Conservation (phyloP, 2,888 invertebrate genomes). For the Drosophila atroscutellata region DNA sequence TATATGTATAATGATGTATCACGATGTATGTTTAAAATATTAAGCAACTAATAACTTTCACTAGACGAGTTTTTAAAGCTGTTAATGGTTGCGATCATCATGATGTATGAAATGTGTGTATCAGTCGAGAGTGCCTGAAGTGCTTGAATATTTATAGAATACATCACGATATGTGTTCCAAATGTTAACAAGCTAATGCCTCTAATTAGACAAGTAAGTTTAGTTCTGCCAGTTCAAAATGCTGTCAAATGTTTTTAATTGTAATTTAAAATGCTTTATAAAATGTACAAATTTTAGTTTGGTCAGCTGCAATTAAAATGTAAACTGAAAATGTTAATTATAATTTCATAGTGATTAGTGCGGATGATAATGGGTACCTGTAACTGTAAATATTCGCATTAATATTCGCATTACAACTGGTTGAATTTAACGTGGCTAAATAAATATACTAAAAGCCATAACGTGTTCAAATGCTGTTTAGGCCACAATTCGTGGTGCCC, state of each 20-base stretch:
- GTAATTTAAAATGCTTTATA: background rate
- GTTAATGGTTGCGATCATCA: background rate
- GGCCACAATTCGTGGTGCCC: constrained; percentile 13
- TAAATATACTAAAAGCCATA: constrained; percentile 34
- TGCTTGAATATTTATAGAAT: background rate
- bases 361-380: constrained; percentile 21
- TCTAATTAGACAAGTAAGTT: background rate
- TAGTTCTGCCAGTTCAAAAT: background rate
- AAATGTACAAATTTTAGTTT: constrained; percentile 23
- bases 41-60: background rate
- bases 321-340: constrained; percentile 20
- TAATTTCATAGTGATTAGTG: constrained; percentile 20
- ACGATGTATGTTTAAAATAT: background rate
- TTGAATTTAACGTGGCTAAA: constrained; percentile 1
- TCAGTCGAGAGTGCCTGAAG: too few relatives aligned
- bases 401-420: background rate
- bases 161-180: background rate
- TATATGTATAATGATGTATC: background rate
- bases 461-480: constrained; percentile 24
- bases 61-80: background rate
- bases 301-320: constrained; percentile 21
- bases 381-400: constrained; percentile 1
- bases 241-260: background rate
- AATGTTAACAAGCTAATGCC: background rate
- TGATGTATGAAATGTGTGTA: background rate